These are phyloP conservation scores for Clarias laeviceps DNA, from an alignment of 2,797 vertebrate genomes.

Conservation along the genomic window DNA sequence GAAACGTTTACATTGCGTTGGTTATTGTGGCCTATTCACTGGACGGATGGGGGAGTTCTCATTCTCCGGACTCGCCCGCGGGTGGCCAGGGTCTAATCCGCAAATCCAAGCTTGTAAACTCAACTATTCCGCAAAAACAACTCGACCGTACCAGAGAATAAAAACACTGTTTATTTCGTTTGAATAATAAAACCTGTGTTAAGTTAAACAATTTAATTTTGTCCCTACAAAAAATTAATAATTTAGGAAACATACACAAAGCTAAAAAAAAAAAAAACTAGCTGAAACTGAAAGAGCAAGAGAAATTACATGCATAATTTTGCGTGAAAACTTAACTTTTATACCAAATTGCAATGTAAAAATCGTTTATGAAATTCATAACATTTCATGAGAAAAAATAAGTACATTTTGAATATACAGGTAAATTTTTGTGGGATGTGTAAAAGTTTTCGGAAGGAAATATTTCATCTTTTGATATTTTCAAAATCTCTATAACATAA, in stretches of 20 bases:
- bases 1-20: conserved; percentile 68
- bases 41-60: conserved; percentile 52
- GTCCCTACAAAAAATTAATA: not conserved
- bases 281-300: not conserved
- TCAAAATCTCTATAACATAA: not conserved
- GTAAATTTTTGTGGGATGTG: not conserved
- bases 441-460: not conserved
- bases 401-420: not conserved
- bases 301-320: no score
- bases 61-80: conserved; percentile 48
- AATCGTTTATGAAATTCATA: not conserved
- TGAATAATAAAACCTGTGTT: not conserved
- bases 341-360: not conserved
- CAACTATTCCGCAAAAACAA: conserved; percentile 35
- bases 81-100: conserved; percentile 53
- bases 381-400: not conserved
- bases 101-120: conserved; percentile 47
- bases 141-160: not conserved
- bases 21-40: conserved; percentile 62
- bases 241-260: not conserved
- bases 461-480: not conserved
- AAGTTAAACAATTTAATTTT: not conserved
- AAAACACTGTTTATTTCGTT: conserved; percentile 21
- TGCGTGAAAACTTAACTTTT: no score
- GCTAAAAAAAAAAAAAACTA: not conserved